Conservation (phyloP, 2,888 invertebrate genomes). For the Abrostola tripartita region DNA sequence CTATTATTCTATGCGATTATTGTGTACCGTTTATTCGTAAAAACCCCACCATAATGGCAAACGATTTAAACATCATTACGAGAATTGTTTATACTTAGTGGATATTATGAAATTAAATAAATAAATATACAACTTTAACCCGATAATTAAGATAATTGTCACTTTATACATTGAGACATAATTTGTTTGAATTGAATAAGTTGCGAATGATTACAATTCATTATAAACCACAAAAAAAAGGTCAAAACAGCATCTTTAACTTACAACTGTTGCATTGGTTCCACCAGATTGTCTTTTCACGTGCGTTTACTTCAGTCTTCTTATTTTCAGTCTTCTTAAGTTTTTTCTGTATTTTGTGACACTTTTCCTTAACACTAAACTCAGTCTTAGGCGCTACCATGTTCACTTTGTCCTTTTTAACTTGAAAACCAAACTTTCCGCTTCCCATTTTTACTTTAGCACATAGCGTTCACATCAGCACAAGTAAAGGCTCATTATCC, state of each 20-base stretch:
- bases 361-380: conserved; percentile 86
- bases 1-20: conserved; percentile 26
- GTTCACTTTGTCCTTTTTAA: conserved; percentile 81
- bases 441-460: conserved; percentile 82
- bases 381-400: conserved; percentile 77
- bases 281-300: conserved; percentile 87
- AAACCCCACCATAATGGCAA: background rate
- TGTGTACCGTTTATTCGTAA: conserved; percentile 10
- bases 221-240: conserved; percentile 2
- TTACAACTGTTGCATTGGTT: conserved; percentile 85
- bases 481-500: conserved; percentile 60
- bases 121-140: conserved; percentile 26
- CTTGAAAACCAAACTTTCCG: conserved; percentile 81
- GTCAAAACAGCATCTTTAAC: conserved; percentile 58
- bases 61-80: conserved; percentile 14
- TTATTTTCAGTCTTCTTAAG: conserved; percentile 85
- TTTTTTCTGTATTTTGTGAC: conserved; percentile 83
- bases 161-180: conserved; percentile 17
- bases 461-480: conserved; percentile 62
- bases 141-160: conserved; percentile 29
- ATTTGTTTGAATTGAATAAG: conserved; percentile 5
- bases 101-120: conserved; percentile 30
- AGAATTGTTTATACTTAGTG: conserved; percentile 12
- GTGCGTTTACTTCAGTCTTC: conserved; percentile 80
- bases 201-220: conserved; percentile 24